A percentile compares a stretch with the other conserved stretches of the same genome.
Conservation (phyloP, 2,797 vertebrate genomes). For the Typhlichthys eigenmanni region DNA sequence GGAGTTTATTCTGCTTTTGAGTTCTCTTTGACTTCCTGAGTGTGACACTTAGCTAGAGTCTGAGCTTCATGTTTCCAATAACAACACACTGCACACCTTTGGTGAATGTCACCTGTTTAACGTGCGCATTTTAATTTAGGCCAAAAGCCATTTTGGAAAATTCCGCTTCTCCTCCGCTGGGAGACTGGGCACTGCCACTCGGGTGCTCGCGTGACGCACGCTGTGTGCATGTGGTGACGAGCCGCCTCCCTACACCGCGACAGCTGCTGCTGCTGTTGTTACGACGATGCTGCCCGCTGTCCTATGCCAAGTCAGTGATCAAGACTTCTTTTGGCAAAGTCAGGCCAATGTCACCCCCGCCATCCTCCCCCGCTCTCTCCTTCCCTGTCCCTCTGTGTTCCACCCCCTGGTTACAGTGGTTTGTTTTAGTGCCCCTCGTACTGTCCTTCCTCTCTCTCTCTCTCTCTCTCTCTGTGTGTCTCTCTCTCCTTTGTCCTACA, state of each 20-base stretch:
- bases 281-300: conserved; percentile 11
- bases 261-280: conserved; percentile 29
- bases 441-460: background rate
- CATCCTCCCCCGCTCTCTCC: background rate
- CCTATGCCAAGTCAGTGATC: conserved; percentile 14
- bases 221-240: background rate
- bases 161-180: too few relatives aligned
- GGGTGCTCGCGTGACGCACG: conserved; percentile 4
- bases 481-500: background rate
- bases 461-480: too few relatives aligned
- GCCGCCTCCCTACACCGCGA: conserved; percentile 3
- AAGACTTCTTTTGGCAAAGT: conserved; percentile 16
- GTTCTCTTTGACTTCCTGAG: too few relatives aligned
- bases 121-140: background rate
- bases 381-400: background rate
- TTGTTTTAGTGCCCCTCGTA: conserved; percentile 14
- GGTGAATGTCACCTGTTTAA: background rate
- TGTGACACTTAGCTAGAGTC: background rate
- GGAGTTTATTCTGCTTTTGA: too few relatives aligned
- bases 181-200: background rate
- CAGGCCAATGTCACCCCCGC: conserved; percentile 12
- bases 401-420: conserved; percentile 10
- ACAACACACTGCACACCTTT: background rate
- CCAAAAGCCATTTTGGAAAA: background rate
- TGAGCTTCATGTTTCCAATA: background rate